Conservation (phyloP, 2,113 vertebrate species). For the Cebidichthys violaceus region DNA sequence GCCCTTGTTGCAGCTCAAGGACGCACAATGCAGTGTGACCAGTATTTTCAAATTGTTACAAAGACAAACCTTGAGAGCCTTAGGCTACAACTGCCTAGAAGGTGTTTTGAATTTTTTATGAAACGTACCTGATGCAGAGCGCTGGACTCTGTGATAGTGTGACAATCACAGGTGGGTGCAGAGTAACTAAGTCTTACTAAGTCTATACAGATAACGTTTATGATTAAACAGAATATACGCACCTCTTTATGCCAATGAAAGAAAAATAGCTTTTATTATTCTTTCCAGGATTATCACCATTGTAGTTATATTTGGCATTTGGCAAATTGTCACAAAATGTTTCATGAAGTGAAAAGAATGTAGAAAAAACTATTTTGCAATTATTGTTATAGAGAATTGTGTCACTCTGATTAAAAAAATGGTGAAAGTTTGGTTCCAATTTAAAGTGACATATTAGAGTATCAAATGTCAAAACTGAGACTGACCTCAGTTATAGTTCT, state of each 20-base stretch:
- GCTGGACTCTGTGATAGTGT: constrained; percentile 56
- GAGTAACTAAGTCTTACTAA: constrained; percentile 27
- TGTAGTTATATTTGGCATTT: background rate
- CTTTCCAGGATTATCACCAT: background rate
- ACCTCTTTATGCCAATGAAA: background rate
- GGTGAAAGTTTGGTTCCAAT: background rate
- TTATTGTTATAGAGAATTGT: background rate
- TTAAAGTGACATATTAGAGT: background rate
- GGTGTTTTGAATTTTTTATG: constrained; percentile 79
- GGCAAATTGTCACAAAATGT: background rate
- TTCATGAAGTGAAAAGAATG: background rate
- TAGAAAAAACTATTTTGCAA: background rate
- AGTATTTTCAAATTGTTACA: constrained; percentile 76
- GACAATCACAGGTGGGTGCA: constrained; percentile 28
- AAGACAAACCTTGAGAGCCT: constrained; percentile 80
- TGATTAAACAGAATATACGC: background rate
- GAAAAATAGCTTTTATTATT: background rate
- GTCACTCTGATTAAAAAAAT: background rate
- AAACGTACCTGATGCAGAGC: constrained; percentile 66
- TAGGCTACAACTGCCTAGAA: constrained; percentile 71
- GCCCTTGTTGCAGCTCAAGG: constrained; percentile 77
- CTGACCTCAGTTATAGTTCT: background rate
- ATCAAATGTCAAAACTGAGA: background rate
- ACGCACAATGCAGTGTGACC: constrained; percentile 76
- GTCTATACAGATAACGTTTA: background rate